Evolutionary conservation across 2,888 invertebrate genomes (phyloP).

Genomic region (Amblyjoppa proteus): DNA sequence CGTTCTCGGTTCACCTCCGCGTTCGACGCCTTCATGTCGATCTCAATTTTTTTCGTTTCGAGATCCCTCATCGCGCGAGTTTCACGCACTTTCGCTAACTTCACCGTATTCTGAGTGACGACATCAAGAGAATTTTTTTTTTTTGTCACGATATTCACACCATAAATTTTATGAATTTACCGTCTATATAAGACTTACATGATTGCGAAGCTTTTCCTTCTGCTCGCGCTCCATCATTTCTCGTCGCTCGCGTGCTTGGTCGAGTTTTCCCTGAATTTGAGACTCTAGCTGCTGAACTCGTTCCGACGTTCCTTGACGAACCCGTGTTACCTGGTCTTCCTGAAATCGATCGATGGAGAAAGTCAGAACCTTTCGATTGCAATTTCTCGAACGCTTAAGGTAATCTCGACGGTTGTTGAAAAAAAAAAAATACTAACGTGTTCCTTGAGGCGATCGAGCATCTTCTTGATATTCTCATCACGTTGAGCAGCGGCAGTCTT

Average conservation of each 20-base stretch:
- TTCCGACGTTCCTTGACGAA: constrained; percentile 89
- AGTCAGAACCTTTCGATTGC: constrained; percentile 45
- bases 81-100: constrained; percentile 89
- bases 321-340: constrained; percentile 92
- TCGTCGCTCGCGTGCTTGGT: constrained; percentile 90
- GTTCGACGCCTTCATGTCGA: constrained; percentile 90
- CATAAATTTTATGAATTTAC: background rate
- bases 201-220: constrained; percentile 91
- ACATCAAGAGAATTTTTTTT: constrained; percentile 47
- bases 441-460: constrained; percentile 95
- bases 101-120: constrained; percentile 87
- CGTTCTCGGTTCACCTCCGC: constrained; percentile 94
- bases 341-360: constrained; percentile 79
- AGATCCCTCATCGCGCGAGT: constrained; percentile 89
- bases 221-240: constrained; percentile 91
- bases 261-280: constrained; percentile 90
- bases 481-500: constrained; percentile 95
- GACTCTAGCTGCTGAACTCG: constrained; percentile 90
- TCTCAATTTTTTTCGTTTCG: constrained; percentile 87
- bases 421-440: constrained; percentile 89
- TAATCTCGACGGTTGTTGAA: constrained; percentile 1
- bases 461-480: constrained; percentile 96
- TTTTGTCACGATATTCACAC: background rate
- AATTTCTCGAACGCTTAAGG: background rate
- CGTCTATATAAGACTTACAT: constrained; percentile 87